phyloP scores from a whole-genome alignment of 30 jellyfish, hydroid and myxozoan species.

The Sanderia malayensis region DNA sequence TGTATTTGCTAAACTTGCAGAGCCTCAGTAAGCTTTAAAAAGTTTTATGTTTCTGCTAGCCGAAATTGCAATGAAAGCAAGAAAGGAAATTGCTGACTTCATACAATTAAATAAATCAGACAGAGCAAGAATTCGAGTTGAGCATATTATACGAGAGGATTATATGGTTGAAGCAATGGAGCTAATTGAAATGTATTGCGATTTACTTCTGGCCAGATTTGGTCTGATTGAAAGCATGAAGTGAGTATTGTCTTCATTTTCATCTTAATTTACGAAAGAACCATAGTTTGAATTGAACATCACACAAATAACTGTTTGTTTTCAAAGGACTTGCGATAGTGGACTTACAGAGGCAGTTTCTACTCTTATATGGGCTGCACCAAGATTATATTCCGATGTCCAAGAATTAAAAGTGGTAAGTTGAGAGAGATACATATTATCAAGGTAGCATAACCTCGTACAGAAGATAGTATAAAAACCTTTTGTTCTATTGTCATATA shows the following conservation, averaged over 20 bases:
- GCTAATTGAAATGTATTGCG: constrained; percentile 88
- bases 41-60: too few relatives aligned
- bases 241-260: constrained; percentile 27
- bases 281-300: too few relatives aligned
- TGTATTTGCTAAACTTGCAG: neutral
- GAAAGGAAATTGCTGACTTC: constrained; percentile 92
- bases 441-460: too few relatives aligned
- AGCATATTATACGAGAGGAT: constrained; percentile 94
- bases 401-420: constrained; percentile 76
- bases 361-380: constrained; percentile 91
- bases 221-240: constrained; percentile 93
- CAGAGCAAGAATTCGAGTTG: constrained; percentile 96
- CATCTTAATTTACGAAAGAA: too few relatives aligned
- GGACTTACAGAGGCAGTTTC: constrained; percentile 92
- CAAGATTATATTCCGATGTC: constrained; percentile 83
- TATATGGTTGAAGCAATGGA: constrained; percentile 96
- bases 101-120: constrained; percentile 71
- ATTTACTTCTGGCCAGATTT: constrained; percentile 84
- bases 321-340: constrained; percentile 83
- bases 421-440: too few relatives aligned
- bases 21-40: neutral
- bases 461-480: too few relatives aligned
- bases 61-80: constrained; percentile 93
- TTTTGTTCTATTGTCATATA: too few relatives aligned
- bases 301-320: too few relatives aligned